Percentiles rank a stretch among this genome's conserved stretches.
phyloP scores from a whole-genome alignment of 2,113 vertebrate species.

The Eulemur rufifrons region DNA sequence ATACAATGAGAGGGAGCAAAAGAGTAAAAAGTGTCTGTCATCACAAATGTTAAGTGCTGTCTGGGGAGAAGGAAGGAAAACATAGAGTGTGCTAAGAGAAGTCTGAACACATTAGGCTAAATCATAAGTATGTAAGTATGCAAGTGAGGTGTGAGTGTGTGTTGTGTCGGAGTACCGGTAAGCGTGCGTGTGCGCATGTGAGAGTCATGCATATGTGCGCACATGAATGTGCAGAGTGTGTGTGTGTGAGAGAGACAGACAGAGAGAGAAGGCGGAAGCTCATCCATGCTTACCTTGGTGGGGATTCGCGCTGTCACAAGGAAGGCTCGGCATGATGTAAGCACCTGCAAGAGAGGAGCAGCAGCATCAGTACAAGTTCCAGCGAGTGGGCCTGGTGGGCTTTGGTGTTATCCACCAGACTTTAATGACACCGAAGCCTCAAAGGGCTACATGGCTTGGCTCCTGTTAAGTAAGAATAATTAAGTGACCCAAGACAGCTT shows the following conservation, averaged over 20 bases:
- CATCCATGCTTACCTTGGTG: conserved; percentile 90
- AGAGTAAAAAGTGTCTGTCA: not conserved
- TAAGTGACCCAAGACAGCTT: not conserved
- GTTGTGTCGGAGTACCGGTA: no score
- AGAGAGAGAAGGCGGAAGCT: not conserved
- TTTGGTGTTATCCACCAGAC: not conserved
- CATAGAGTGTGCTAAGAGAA: rapidly evolving
- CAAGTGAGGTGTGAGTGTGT: not conserved
- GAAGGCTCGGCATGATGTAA: conserved; percentile 94
- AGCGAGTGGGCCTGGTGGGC: rapidly evolving
- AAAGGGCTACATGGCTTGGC: not conserved
- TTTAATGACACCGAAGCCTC: no score
- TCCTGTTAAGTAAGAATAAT: rapidly evolving
- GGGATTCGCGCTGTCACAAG: conserved; percentile 94
- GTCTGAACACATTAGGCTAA: not conserved
- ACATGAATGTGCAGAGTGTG: not conserved
- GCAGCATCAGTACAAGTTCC: not conserved
- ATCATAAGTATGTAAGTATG: rapidly evolving
- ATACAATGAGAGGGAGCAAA: not conserved
- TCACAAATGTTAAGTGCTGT: not conserved
- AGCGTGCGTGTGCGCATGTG: rapidly evolving
- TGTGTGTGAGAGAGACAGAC: no score
- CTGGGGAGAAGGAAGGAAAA: not conserved
- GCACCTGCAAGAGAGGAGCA: conserved; percentile 86
- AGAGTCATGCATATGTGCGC: rapidly evolving